Base-by-base conservation (phyloP, 2,113 vertebrate genomes). In the Piaya cayana region DNA sequence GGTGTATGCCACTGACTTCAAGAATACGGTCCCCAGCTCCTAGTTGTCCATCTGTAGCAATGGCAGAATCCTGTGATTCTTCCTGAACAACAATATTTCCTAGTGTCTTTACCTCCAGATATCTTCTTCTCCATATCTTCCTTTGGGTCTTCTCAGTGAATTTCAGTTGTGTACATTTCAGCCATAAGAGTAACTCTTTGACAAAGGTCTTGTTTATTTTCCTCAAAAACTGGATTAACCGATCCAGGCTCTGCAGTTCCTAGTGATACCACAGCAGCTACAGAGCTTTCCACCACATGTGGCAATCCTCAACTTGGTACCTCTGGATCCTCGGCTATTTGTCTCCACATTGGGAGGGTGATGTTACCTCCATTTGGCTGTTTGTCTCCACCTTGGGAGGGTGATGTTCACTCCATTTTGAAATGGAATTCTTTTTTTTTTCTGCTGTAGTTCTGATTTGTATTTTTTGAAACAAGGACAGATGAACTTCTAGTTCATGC, bases 401-500 rank as follows among this genome's bases (percentile, higher is more conserved):
- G 22, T 8, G 19, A 58, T 97, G 96, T 90, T 97, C 98, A 45
- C 98, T 74, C 92, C 98, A 96, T 78, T 97, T 98, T 97, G 97
- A 98, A 32, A 96, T 91, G 27, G 97, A 96, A 88, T 97, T 97
- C n/a, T 78, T 98, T 98, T 95, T 78, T 98, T 98, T 95, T 97
- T 98, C 82, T 76, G 95, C 77, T 98, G 98, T 6, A 97, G 95
- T 86, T 98, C 98, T 60, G 97, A 97, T 83, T 94, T 97, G 56
- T 98, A 94, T 89, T 98, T 98, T 95, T 93, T 98, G 92, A 98
- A 98, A 90, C 47, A 21, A 49, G 47, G 47, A 49, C 47, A 99
- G 97, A 92, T 99, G 99, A 88, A 98, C 98, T 91, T 99, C 99
- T n/a, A 99, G 97, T 67, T 99, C 98, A 30, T 98, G 98, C 45